Evolutionary conservation across 2,888 invertebrate species (phyloP).

Genomic region (Piscicola geometra): DNA sequence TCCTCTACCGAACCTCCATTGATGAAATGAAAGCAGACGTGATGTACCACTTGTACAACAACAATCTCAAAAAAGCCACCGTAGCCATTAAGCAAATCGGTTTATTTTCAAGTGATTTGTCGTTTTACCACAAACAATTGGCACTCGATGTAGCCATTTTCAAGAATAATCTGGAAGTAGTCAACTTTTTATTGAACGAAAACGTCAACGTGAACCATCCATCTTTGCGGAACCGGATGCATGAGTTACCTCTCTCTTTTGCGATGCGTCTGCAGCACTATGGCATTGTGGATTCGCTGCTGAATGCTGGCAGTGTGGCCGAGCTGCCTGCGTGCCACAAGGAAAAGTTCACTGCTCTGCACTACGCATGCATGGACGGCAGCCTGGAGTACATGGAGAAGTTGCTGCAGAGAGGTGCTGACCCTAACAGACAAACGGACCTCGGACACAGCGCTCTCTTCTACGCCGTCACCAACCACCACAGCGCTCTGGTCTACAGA

Average conservation of each 20-base stretch:
- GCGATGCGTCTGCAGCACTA: slow-evolving; percentile 18
- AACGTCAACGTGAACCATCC: slow-evolving; percentile 13
- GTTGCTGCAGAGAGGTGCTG: neutral
- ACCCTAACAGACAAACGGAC: neutral
- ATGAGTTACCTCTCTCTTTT: neutral
- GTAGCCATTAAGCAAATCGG: neutral
- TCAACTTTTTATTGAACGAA: neutral
- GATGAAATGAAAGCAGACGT: slow-evolving; percentile 1
- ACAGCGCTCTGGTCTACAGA: neutral
- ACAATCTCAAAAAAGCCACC: neutral
- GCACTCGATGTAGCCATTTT: slow-evolving; percentile 1
- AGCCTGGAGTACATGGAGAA: neutral
- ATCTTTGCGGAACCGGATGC: neutral
- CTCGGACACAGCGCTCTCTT: neutral
- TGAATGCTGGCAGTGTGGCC: neutral
- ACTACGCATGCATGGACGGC: slow-evolving; percentile 19
- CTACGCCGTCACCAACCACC: neutral
- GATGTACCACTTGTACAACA: neutral
- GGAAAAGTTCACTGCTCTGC: slow-evolving; percentile 10
- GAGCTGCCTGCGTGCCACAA: neutral
- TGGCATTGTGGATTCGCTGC: neutral
- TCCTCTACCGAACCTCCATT: neutral
- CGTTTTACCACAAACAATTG: neutral
- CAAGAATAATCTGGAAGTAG: neutral
- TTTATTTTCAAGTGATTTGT: neutral